Percentiles rank a stretch among this genome's conserved stretches.
Evolutionary conservation across 1,140 invertebrate genomes (phyloP).

Genomic region (Drosophila trapezifrons): DNA sequence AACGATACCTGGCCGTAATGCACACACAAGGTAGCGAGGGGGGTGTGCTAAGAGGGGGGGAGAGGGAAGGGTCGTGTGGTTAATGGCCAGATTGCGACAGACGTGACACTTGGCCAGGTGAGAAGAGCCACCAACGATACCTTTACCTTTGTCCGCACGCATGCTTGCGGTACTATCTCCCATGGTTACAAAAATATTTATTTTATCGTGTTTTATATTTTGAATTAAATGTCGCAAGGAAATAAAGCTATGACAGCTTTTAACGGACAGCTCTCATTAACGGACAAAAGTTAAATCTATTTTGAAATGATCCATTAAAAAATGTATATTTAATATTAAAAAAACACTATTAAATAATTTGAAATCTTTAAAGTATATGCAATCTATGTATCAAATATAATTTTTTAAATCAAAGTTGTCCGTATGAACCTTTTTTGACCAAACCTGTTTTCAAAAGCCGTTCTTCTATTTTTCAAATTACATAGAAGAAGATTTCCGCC

Average conservation of each 20-base stretch:
- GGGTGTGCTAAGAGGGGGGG: neutral
- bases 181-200: neutral
- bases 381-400: too few relatives aligned
- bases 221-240: too few relatives aligned
- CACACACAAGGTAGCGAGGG: neutral
- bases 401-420: too few relatives aligned
- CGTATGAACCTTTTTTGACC: too few relatives aligned
- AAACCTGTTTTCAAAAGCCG: too few relatives aligned
- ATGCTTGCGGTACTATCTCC: constrained; percentile 6
- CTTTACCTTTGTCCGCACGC: constrained; percentile 26
- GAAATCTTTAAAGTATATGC: too few relatives aligned
- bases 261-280: neutral
- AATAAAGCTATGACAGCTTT: too few relatives aligned
- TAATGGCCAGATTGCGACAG: constrained; percentile 37
- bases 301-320: neutral
- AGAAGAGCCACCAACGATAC: constrained; percentile 21
- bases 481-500: neutral
- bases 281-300: neutral
- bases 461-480: too few relatives aligned
- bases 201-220: too few relatives aligned
- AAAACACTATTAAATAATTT: too few relatives aligned
- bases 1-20: constrained; percentile 24
- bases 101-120: constrained; percentile 45
- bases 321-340: neutral
- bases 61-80: constrained; percentile 13